These are phyloP conservation scores for Theonella swinhoei DNA, from an alignment of 37 sponge, comb jelly and placozoan genomes.

Conservation along the genomic window DNA sequence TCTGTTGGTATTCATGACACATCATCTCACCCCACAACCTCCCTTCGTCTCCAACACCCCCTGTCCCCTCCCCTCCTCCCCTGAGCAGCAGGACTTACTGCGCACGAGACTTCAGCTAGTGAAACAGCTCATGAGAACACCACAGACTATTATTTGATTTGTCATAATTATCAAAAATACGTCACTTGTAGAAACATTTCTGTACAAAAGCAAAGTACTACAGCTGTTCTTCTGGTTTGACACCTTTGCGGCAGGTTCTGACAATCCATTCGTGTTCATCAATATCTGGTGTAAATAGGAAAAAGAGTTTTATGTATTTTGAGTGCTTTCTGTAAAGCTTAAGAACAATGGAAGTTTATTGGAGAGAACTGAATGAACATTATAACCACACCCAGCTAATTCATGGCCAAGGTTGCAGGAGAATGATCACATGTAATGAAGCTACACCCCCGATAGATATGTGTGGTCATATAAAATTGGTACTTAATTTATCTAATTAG, in stretches of 20 bases:
- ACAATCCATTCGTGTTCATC: constrained; percentile 98
- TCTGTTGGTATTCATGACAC: constrained; percentile 68
- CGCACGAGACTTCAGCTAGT: constrained; percentile 14
- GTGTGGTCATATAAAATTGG: no score
- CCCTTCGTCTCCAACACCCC: background rate
- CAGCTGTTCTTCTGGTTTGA: constrained; percentile 62
- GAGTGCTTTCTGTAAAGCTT: no score
- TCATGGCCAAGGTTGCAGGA: no score
- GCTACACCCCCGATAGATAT: no score
- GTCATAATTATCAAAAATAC: background rate
- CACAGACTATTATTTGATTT: background rate
- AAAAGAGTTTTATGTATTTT: background rate
- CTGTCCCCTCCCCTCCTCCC: background rate
- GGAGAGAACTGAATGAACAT: no score
- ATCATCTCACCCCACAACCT: no score
- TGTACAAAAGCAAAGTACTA: background rate
- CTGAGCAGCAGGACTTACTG: background rate
- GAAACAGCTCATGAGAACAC: constrained; percentile 34
- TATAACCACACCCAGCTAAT: no score
- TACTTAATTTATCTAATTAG: no score
- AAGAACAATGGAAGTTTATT: no score
- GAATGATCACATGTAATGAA: no score
- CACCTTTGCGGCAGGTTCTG: constrained; percentile 86
- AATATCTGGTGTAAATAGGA: constrained; percentile 46
- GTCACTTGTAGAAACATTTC: no score